Base-by-base conservation (phyloP, 2,888 invertebrate species). In the Limnephilus marmoratus region DNA sequence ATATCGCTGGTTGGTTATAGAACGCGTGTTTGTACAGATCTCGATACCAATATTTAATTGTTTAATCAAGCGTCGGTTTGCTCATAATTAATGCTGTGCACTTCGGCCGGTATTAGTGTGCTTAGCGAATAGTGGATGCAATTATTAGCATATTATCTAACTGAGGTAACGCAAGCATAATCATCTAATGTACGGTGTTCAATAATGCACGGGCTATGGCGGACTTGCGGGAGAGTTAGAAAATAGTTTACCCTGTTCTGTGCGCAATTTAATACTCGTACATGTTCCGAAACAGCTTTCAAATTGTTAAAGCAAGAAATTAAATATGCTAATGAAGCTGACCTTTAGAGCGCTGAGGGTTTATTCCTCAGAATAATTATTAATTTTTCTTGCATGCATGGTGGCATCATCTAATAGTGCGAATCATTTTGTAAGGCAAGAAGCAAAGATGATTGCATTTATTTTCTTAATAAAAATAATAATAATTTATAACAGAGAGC, bases 11-110 rank as follows among this genome's bases (percentile, higher is more conserved):
- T 68, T 68, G 24, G 68, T 68, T 24, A 68, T 68, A 9, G 83
- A 83, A 34, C 86, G 29, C 15, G 49, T 90, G 81, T 90, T 90
- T 90, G 90, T 83, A 11, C 29, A 83, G 90, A 90, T 90, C 88
- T 37, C 53, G 90, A 18, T 81, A n/a, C 92, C 90, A 92, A 93
- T 93, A 92, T 93, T 93, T 92, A 92, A 93, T 83, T 93, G 93
- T 93, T 93, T 93, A 92, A 93, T 93, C 92, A 93, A 91, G 92
- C 93, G 90, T 45, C 45, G 81, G 93, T 93, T 93, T 93, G 92
- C 92, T 90, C 93, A 93, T 93, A 93, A 93, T 93, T 92, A 93
- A 93, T 93, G 68, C 68, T 68, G 92, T 91, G 93, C 93, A 92
- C 93, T 93, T 93, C 87, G 90, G 92, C 80, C 91, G 90, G 90